Conservation (phyloP, 2,888 invertebrate species). For the Eupsilia transversa region DNA sequence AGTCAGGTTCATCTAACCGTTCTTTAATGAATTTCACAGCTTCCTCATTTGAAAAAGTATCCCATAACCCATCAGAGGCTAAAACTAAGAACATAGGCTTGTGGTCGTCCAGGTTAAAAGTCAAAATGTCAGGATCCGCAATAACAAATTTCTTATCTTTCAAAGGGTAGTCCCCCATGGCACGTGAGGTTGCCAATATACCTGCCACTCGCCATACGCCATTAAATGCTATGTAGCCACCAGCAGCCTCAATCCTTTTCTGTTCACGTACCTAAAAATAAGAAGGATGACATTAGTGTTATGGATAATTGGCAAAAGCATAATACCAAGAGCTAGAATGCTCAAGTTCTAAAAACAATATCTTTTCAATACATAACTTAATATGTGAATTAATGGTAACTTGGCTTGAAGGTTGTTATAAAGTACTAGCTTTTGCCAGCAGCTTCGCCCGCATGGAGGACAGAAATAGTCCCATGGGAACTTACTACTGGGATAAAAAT, state of each 20-base stretch:
- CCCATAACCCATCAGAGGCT: constrained; percentile 99
- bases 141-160: constrained; percentile 98
- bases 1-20: constrained; percentile 95
- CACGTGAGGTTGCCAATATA: constrained; percentile 97
- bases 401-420: background rate
- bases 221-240: constrained; percentile 98
- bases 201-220: constrained; percentile 99
- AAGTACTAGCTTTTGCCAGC: too few relatives aligned
- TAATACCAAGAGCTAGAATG: background rate
- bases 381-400: background rate
- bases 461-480: too few relatives aligned
- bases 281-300: background rate
- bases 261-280: constrained; percentile 94
- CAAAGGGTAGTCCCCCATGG: constrained; percentile 98
- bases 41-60: constrained; percentile 98
- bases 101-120: constrained; percentile 96
- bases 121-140: constrained; percentile 98
- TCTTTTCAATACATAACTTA: background rate
- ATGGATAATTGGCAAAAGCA: constrained; percentile 20
- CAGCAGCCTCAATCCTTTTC: constrained; percentile 97
- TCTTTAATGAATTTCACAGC: constrained; percentile 97
- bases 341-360: background rate
- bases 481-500: too few relatives aligned
- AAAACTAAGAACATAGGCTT: constrained; percentile 97
- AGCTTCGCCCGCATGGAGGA: too few relatives aligned